Conservation (phyloP, 2,113 vertebrate species). For the Sminthopsis crassicaudata region DNA sequence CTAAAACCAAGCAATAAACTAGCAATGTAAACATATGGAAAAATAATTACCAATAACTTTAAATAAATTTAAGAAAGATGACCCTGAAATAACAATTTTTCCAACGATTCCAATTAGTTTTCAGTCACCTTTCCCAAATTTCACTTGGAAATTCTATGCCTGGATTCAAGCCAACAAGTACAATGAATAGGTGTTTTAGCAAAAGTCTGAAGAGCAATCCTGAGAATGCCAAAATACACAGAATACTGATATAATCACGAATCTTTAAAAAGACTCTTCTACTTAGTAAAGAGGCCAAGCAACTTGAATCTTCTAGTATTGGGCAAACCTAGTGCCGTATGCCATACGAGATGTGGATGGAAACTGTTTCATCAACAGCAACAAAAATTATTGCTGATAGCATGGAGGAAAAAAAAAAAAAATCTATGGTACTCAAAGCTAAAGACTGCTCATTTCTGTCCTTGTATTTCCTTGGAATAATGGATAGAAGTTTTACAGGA, state of each 20-base stretch:
- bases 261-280: conserved; percentile 8
- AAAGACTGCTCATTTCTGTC: neutral
- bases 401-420: neutral
- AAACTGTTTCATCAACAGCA: conserved; percentile 24
- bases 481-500: neutral
- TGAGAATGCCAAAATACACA: conserved; percentile 12
- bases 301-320: conserved; percentile 22
- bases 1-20: conserved; percentile 42
- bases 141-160: conserved; percentile 28
- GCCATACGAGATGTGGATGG: neutral
- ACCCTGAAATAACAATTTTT: conserved; percentile 21
- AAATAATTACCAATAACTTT: conserved; percentile 15
- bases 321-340: neutral
- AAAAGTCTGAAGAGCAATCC: neutral
- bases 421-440: neutral
- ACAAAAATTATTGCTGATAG: neutral
- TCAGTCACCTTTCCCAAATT: conserved; percentile 9
- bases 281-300: neutral
- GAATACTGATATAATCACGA: neutral
- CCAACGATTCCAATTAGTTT: neutral
- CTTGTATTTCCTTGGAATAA: neutral
- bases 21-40: neutral
- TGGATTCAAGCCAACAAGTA: neutral
- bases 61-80: conserved; percentile 13
- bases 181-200: neutral